A percentile compares a stretch with the other conserved stretches of the same genome.
Conservation (phyloP, 2,113 vertebrate species). For the Elgaria multicarinata region DNA sequence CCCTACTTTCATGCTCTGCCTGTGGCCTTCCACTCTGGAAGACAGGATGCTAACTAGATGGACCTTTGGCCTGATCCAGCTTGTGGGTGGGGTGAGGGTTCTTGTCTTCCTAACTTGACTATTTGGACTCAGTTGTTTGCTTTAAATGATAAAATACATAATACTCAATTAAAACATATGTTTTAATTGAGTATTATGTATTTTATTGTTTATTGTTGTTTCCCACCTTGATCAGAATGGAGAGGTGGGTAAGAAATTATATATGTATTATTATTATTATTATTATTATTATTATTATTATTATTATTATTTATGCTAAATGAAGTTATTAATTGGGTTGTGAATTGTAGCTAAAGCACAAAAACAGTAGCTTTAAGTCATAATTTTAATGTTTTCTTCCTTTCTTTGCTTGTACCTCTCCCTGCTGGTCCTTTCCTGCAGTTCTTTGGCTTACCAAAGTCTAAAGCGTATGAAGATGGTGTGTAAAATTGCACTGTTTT, state of each 20-base stretch:
- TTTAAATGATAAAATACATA: too few relatives aligned
- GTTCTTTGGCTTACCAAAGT: rapidly evolving
- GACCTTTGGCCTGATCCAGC: background rate
- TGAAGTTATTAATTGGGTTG: too few relatives aligned
- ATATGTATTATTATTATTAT: too few relatives aligned
- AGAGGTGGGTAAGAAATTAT: too few relatives aligned
- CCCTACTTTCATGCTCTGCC: too few relatives aligned
- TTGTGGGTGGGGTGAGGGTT: background rate
- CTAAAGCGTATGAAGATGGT: background rate
- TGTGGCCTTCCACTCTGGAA: background rate
- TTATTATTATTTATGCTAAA: background rate
- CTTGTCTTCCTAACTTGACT: background rate
- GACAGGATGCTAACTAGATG: too few relatives aligned
- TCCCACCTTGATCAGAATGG: too few relatives aligned
- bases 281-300: too few relatives aligned
- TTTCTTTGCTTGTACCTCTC: background rate
- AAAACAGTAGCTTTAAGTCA: background rate
- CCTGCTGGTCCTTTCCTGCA: background rate
- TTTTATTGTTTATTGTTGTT: too few relatives aligned
- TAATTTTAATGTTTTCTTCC: background rate
- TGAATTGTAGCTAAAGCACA: background rate
- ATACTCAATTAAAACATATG: too few relatives aligned
- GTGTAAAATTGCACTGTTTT: conserved; percentile 6
- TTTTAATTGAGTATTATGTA: too few relatives aligned
- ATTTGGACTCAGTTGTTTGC: background rate